Evolutionary conservation across 2,888 invertebrate genomes (phyloP).

Genomic region (Ophion obscuratus): DNA sequence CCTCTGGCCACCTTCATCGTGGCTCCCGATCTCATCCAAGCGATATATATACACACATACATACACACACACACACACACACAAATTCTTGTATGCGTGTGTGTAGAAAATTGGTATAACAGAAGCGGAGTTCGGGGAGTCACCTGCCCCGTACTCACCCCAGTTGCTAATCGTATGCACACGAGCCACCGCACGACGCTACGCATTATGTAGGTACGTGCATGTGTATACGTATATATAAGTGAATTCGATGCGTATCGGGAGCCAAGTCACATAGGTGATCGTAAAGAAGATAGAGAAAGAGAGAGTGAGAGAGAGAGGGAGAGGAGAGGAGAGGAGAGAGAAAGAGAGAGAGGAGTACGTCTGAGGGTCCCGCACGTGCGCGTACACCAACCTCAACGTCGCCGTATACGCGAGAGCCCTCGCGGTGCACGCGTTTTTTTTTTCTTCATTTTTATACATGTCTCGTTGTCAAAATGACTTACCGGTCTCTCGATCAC

Average conservation of each 20-base stretch:
- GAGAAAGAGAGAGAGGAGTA: neutral
- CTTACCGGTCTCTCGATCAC: conserved; percentile 88
- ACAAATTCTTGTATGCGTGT: neutral
- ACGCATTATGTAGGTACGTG: neutral
- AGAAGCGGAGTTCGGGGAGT: conserved; percentile 59
- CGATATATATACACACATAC: neutral
- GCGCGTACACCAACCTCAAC: conserved; percentile 44
- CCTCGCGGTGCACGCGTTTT: neutral
- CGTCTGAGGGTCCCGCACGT: conserved; percentile 51
- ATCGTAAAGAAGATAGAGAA: conserved; percentile 36
- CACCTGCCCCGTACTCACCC: conserved; percentile 73
- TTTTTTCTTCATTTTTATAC: neutral
- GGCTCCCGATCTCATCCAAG: conserved; percentile 65
- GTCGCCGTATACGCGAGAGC: neutral
- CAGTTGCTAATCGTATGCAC: conserved; percentile 75
- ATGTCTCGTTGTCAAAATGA: conserved; percentile 36
- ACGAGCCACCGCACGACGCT: conserved; percentile 74
- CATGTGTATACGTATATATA: neutral
- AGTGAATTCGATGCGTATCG: conserved; percentile 75
- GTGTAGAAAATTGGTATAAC: conserved; percentile 5
- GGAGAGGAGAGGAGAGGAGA: conserved; percentile 1
- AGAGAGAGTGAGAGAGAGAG: conserved; percentile 38
- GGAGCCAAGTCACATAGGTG: conserved; percentile 69
- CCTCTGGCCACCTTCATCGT: conserved; percentile 75
- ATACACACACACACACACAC: neutral